Percentiles rank a stretch among this genome's conserved stretches.
phyloP scores from a whole-genome alignment of 2,888 invertebrate genomes.

The Acanthosepion pharaonis region DNA sequence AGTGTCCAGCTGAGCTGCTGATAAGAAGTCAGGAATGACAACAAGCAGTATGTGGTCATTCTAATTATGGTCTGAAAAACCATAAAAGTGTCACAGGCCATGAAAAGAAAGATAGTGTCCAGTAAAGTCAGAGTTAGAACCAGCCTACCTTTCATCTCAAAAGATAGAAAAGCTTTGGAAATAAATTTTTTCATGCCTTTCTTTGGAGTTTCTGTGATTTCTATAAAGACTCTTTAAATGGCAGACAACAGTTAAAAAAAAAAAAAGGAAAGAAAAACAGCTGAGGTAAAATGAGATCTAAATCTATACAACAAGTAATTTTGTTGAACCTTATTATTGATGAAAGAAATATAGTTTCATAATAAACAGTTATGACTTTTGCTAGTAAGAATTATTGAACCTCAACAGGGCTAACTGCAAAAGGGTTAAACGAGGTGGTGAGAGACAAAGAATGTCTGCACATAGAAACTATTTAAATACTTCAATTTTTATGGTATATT shows the following conservation, averaged over 20 bases:
- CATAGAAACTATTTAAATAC: no score
- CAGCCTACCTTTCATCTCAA: neutral
- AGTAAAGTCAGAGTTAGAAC: neutral
- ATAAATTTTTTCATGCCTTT: neutral
- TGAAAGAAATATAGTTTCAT: neutral
- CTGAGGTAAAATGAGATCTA: neutral
- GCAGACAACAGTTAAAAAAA: neutral
- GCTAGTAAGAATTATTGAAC: neutral
- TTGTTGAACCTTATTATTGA: neutral
- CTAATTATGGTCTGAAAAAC: conserved; percentile 20
- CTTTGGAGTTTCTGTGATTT: neutral
- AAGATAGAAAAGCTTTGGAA: neutral
- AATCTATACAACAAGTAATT: neutral
- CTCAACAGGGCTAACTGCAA: neutral
- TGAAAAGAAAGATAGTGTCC: neutral
- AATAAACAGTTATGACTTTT: neutral
- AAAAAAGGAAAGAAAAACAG: neutral
- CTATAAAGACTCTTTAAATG: neutral
- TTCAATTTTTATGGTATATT: no score
- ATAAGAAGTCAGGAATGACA: neutral
- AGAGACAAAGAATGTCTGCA: no score
- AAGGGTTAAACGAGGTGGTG: no score
- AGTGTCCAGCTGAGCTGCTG: neutral
- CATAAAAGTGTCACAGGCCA: neutral
- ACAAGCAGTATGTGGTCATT: conserved; percentile 9